Percentiles rank a stretch among this genome's conserved stretches.
Evolutionary conservation across 2,797 vertebrate species (phyloP).

Genomic region (Silurus aristotelis): DNA sequence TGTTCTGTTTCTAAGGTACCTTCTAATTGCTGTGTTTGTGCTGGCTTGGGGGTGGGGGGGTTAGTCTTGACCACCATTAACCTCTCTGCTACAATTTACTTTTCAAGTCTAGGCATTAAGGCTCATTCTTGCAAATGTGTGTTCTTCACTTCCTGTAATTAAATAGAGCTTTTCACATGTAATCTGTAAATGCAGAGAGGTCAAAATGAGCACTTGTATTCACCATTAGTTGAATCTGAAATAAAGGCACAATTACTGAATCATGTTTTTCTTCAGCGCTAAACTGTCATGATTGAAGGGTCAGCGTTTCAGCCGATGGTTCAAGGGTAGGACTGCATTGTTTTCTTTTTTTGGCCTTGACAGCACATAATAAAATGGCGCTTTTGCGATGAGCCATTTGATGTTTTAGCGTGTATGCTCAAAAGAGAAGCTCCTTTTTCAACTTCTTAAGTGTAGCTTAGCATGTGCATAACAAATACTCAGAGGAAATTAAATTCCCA

Average conservation of each 20-base stretch:
- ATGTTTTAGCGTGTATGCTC: constrained; percentile 27
- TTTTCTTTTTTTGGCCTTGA: constrained; percentile 59
- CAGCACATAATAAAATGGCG: constrained; percentile 46
- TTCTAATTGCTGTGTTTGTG: constrained; percentile 79
- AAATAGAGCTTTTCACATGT: constrained; percentile 74
- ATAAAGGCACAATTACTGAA: constrained; percentile 59
- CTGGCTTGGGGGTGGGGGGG: constrained; percentile 61
- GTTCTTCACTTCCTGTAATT: constrained; percentile 73
- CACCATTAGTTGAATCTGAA: constrained; percentile 65
- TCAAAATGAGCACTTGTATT: constrained; percentile 64
- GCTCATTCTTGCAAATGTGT: constrained; percentile 61
- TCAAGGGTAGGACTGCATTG: constrained; percentile 60
- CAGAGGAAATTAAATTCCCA: constrained; percentile 25
- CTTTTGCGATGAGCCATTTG: constrained; percentile 23
- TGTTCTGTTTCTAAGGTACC: constrained; percentile 67
- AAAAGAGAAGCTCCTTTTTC: constrained; percentile 16
- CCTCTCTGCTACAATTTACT: constrained; percentile 72
- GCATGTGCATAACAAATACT: neutral
- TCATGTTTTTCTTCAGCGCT: constrained; percentile 55
- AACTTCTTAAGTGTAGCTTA: neutral
- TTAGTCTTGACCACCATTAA: constrained; percentile 77
- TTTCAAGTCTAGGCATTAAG: constrained; percentile 70
- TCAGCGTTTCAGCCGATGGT: constrained; percentile 48
- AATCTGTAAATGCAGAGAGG: constrained; percentile 66
- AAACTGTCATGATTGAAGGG: constrained; percentile 61